Percentiles rank a stretch among this genome's conserved stretches.
These are phyloP conservation scores for Eospalax fontanierii DNA, from an alignment of 2,797 vertebrate genomes.

Conservation along the genomic window DNA sequence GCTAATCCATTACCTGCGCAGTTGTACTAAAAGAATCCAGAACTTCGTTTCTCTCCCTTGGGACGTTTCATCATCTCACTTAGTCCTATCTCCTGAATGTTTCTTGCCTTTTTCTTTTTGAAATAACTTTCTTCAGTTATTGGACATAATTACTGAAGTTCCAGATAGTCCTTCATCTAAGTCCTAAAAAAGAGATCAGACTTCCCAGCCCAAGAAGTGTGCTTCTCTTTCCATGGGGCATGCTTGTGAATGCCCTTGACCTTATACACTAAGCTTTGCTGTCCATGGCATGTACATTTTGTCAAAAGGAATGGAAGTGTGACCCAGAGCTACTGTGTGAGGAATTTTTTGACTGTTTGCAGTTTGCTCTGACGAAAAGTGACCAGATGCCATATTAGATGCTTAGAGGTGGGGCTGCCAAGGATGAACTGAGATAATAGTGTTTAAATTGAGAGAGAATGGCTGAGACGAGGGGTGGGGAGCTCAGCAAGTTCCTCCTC, in stretches of 20 bases:
- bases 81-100: not conserved
- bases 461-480: not conserved
- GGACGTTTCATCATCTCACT: not conserved
- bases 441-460: not conserved
- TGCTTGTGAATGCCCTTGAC: not conserved
- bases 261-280: not conserved
- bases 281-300: not conserved
- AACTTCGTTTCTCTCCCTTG: slow-evolving; percentile 17
- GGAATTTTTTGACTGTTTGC: not conserved
- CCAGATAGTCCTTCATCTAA: not conserved
- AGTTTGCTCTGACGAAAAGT: not conserved
- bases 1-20: not conserved
- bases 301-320: not conserved
- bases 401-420: not conserved
- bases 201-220: not conserved
- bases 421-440: not conserved
- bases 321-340: not conserved
- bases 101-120: slow-evolving; percentile 22
- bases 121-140: slow-evolving; percentile 13
- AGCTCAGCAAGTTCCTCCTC: too few relatives aligned
- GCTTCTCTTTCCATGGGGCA: not conserved
- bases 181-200: slow-evolving; percentile 8
- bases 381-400: not conserved
- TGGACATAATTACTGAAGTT: not conserved
- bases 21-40: not conserved